A percentile compares a stretch with the other conserved stretches of the same genome.
phyloP scores from a whole-genome alignment of 2,113 vertebrate genomes.

The Columba livia region DNA sequence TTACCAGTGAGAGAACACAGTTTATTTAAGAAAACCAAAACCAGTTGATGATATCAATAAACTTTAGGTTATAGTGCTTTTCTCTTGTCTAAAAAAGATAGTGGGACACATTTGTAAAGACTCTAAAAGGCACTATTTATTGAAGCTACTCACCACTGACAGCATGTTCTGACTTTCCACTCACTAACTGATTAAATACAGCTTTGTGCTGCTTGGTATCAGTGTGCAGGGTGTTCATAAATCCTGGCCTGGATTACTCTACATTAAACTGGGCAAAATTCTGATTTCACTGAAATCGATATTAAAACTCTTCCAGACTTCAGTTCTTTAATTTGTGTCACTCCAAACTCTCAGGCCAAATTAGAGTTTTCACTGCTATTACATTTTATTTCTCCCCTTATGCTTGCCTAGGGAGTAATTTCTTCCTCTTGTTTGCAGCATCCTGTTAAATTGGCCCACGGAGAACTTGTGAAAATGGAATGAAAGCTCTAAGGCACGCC shows the following conservation, averaged over 20 bases:
- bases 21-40: neutral
- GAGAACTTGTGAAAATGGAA: neutral
- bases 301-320: neutral
- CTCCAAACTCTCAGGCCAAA: neutral
- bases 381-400: neutral
- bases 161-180: neutral
- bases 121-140: neutral
- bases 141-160: neutral
- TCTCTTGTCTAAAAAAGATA: neutral
- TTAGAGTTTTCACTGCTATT: neutral
- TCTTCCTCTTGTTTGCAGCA: neutral
- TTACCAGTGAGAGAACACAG: neutral
- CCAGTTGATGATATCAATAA: neutral
- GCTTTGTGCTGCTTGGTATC: neutral
- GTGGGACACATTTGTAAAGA: neutral
- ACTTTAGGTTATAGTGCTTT: neutral
- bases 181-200: constrained; percentile 23
- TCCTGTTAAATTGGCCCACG: neutral
- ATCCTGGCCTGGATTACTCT: neutral
- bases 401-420: neutral
- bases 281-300: neutral
- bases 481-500: neutral
- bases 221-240: neutral
- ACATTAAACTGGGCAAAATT: neutral
- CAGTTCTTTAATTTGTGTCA: neutral